These are phyloP conservation scores for Leucophenga montana DNA, from an alignment of 2,888 invertebrate species.

Conservation along the genomic window DNA sequence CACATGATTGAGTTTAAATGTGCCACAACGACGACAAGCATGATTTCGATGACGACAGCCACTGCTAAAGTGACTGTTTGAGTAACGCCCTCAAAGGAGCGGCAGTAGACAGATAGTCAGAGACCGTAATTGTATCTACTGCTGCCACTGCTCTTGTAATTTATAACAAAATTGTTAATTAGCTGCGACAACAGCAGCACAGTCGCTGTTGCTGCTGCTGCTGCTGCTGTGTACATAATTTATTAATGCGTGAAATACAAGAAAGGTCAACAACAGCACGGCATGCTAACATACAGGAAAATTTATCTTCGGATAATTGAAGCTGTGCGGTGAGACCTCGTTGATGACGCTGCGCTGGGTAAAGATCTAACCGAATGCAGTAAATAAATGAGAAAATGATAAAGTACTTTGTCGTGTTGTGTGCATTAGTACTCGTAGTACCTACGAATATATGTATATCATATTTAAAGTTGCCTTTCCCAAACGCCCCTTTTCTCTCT, in stretches of 20 bases:
- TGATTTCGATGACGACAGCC: background rate
- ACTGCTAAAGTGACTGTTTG: conserved; percentile 17
- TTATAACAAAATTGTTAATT: conserved; percentile 73
- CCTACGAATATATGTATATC: too few species aligned
- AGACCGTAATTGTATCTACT: conserved; percentile 53
- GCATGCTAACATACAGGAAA: conserved; percentile 3
- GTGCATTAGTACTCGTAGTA: too few species aligned
- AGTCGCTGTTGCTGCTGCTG: conserved; percentile 14
- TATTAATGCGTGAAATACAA: conserved; percentile 47
- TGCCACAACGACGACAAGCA: conserved; percentile 15
- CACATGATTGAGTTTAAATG: conserved; percentile 65
- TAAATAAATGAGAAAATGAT: background rate
- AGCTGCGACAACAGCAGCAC: conserved; percentile 71
- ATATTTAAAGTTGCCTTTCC: too few species aligned
- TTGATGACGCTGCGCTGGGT: background rate
- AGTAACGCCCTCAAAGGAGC: conserved; percentile 29
- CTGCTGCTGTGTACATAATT: conserved; percentile 51
- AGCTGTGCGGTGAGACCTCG: background rate
- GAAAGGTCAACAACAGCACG: conserved; percentile 23
- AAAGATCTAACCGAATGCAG: background rate
- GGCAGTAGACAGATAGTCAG: conserved; percentile 21
- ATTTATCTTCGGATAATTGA: conserved; percentile 28
- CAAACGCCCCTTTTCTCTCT: too few species aligned
- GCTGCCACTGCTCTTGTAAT: conserved; percentile 55
- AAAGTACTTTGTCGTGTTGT: background rate